A percentile compares a stretch with the other conserved stretches of the same genome.
Evolutionary conservation across 2,888 invertebrate genomes (phyloP).

Genomic region (Phorcus lineatus): DNA sequence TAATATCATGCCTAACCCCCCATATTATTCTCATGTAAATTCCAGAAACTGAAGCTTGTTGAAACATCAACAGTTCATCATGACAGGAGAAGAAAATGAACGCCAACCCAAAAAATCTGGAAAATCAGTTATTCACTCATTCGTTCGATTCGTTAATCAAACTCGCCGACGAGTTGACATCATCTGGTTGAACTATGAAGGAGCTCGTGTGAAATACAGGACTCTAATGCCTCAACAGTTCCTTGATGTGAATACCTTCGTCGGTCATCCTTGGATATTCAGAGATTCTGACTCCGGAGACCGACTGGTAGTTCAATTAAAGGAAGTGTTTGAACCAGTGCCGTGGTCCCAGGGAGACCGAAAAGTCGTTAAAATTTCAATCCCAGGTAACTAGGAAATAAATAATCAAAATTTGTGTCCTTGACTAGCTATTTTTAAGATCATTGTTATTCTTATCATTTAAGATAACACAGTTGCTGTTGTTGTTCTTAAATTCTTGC

Average conservation of each 20-base stretch:
- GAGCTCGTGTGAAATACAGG: conserved; percentile 80
- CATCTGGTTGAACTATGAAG: conserved; percentile 87
- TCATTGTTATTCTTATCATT: too few species aligned
- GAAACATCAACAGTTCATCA: neutral
- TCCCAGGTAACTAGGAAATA: conserved; percentile 51
- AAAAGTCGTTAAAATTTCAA: conserved; percentile 59
- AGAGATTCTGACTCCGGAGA: conserved; percentile 84
- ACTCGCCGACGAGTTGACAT: conserved; percentile 80
- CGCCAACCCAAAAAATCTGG: conserved; percentile 44
- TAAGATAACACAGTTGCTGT: too few species aligned
- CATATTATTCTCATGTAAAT: too few species aligned
- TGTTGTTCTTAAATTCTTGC: too few species aligned
- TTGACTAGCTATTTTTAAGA: neutral
- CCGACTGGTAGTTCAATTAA: conserved; percentile 79
- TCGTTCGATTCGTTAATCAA: conserved; percentile 81
- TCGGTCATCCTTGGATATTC: conserved; percentile 91
- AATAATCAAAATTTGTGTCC: neutral
- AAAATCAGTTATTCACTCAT: conserved; percentile 71
- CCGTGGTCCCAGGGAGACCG: conserved; percentile 46
- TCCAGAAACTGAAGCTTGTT: neutral
- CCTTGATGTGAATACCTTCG: conserved; percentile 85
- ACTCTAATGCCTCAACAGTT: conserved; percentile 79
- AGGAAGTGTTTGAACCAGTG: conserved; percentile 67
- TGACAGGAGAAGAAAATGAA: neutral
- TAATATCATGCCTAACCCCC: too few species aligned